phyloP scores from a whole-genome alignment of 2,888 invertebrate genomes.

The Phasia obesa region DNA sequence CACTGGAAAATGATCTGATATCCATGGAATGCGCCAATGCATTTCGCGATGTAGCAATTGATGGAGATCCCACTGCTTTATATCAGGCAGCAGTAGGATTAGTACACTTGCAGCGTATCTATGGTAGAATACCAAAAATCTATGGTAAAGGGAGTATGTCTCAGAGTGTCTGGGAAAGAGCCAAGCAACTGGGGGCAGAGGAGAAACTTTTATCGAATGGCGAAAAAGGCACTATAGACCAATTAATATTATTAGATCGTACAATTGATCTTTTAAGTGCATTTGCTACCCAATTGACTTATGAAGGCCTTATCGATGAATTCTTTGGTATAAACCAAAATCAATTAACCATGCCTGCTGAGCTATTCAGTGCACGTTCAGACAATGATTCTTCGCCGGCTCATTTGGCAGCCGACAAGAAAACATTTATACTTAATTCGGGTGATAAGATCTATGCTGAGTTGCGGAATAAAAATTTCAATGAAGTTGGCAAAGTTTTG shows the following conservation, averaged over 20 bases:
- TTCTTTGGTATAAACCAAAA: slow-evolving; percentile 92
- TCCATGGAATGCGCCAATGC: slow-evolving; percentile 94
- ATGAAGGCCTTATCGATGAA: slow-evolving; percentile 98
- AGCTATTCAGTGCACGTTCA: slow-evolving; percentile 90
- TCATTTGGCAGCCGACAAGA: slow-evolving; percentile 84
- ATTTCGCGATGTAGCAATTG: slow-evolving; percentile 92
- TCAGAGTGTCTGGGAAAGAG: slow-evolving; percentile 93
- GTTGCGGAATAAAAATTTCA: slow-evolving; percentile 95
- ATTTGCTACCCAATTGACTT: slow-evolving; percentile 96
- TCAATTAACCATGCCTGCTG: slow-evolving; percentile 92
- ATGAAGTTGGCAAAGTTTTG: slow-evolving; percentile 92
- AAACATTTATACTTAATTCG: slow-evolving; percentile 92
- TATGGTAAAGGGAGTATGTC: slow-evolving; percentile 95
- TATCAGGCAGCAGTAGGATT: slow-evolving; percentile 94
- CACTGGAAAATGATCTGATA: slow-evolving; percentile 95
- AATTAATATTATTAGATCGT: slow-evolving; percentile 94
- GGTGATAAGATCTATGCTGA: slow-evolving; percentile 94
- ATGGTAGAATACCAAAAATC: slow-evolving; percentile 94
- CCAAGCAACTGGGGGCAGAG: slow-evolving; percentile 89
- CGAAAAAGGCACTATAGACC: slow-evolving; percentile 89
- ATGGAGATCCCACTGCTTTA: slow-evolving; percentile 94
- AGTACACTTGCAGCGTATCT: slow-evolving; percentile 92
- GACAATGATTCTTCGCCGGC: slow-evolving; percentile 75
- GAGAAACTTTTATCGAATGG: slow-evolving; percentile 82
- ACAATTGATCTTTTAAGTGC: slow-evolving; percentile 95